Evolutionary conservation across 2,888 invertebrate species (phyloP), one percentile per base, ranked within the genome.

Genomic region (Cheilosia vernalis): DNA sequence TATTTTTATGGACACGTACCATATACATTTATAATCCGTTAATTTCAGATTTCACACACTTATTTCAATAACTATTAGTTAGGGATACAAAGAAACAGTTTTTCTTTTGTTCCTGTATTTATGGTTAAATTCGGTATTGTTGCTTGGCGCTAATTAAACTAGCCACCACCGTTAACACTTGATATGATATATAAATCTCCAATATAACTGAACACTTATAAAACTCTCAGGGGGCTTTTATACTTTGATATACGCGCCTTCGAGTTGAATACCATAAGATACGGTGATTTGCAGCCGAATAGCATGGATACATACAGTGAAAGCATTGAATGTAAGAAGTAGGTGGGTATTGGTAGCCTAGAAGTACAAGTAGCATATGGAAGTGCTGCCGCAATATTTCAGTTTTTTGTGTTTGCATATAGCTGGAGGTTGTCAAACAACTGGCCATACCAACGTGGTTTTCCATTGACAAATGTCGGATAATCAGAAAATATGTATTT

Each of bases 201-300:
- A 88, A 87, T 88, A 89, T 87, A 88, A 90, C 90, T 90, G 90
- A 90, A 89, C 89, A 88, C 88, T 89, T 87, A 87, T 87, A 89
- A 89, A 89, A 87, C 87, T 88, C 88, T 88, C 88, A 88, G 88
- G 88, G 89, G 88, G 89, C 90, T 90, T 90, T 90, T 90, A 90
- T 90, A 90, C 89, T 49, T 84, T 84, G 79, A 69, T 84, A 73
- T 85, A 76, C 27, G 76, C 84, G 76, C 80, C 84, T 80, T 85
- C 47, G 51, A 79, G 63, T 74, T 64, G 76, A 60, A 63, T 70
- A 82, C 63, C 64, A 55, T 77, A 77, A 82, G 69, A 70, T 64
- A 77, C 51, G 69, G 70, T 64, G 69, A 70, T 70, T 76, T 85
- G 76, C 74, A 80, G 80, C 58, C 66, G 84, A 66, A 85, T 80